phyloP scores from a whole-genome alignment of 1,140 invertebrate genomes.

The Drosophila nannoptera region DNA sequence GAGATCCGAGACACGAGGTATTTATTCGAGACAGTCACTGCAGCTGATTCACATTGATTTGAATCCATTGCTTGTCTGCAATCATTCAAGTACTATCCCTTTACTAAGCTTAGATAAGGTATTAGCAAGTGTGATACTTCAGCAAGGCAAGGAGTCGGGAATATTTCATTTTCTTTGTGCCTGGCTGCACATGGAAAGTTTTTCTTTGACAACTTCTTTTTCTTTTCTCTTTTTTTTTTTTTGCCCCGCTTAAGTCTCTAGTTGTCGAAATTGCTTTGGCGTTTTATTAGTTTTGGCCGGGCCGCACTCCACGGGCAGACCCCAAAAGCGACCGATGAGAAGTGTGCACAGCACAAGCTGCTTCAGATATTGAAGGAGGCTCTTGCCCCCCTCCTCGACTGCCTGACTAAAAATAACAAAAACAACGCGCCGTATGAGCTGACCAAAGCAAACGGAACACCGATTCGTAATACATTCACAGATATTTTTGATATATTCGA shows the following conservation, averaged over 20 bases:
- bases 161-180: constrained; percentile 34
- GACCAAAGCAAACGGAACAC: constrained; percentile 65
- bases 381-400: constrained; percentile 39
- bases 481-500: constrained; percentile 36
- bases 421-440: constrained; percentile 45
- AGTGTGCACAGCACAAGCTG: constrained; percentile 56
- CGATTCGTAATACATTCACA: constrained; percentile 40
- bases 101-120: constrained; percentile 3
- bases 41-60: neutral
- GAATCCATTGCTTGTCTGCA: too few species aligned
- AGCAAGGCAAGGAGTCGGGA: constrained; percentile 1
- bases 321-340: constrained; percentile 17
- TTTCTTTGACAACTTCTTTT: constrained; percentile 33
- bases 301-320: constrained; percentile 36
- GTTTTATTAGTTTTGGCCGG: constrained; percentile 70
- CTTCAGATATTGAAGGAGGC: constrained; percentile 61
- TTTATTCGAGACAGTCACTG: neutral
- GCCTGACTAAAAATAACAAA: constrained; percentile 67
- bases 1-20: too few species aligned
- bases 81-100: too few species aligned
- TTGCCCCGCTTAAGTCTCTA: constrained; percentile 44
- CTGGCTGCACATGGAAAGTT: constrained; percentile 19
- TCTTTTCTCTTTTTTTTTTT: constrained; percentile 38
- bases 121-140: constrained; percentile 2
- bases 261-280: constrained; percentile 74